Evolutionary conservation across 2,888 invertebrate genomes (phyloP), one percentile per base, ranked within the genome.

Genomic region (Apamea crenata): DNA sequence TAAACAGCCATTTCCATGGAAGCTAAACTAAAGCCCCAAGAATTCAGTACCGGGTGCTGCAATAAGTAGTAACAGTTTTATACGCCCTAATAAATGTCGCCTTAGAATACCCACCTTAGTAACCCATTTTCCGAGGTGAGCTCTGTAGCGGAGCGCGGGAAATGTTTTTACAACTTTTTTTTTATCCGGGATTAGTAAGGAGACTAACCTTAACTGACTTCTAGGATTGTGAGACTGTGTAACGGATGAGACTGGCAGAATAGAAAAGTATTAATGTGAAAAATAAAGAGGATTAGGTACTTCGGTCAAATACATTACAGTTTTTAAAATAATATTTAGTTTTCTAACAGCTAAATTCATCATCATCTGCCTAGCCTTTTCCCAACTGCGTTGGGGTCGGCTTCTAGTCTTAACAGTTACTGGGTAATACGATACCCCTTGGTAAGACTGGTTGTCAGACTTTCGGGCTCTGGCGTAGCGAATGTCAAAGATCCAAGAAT

Each of bases 21-120:
- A 77, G 29, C 74, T 71, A 63, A 76, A 70, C 36, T 78, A 76
- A 83, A 73, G 56, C 74, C 63, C 32, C 40, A 44, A 61, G 75
- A 74, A 77, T 83, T 67, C 77, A 78, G 63, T 78, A 77, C 67
- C 47, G 53, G 50, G 72, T 79, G 70, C 77, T 71, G 66, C 36
- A 83, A 85, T 76, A 80, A 87, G 73, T 81, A 87, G 76, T 67
- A 71, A 77, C 71, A 74, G 79, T 87, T 82, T 59, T 88, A 80
- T 79, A 69, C 36, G 47, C 70, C 67, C 68, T 82, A 71, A 69
- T 83, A 80, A 86, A 80, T 75, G 79, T 83, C 80, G 68, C 73
- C 63, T 75, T 73, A 67, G 71, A 75, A 77, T 77, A 83, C 29
- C 73, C 77, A 77, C 66, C 85, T 87, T n/a, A 71, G 76, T 81